Base-by-base conservation (phyloP, 2,888 invertebrate species). In the Matsumyia berberina region DNA sequence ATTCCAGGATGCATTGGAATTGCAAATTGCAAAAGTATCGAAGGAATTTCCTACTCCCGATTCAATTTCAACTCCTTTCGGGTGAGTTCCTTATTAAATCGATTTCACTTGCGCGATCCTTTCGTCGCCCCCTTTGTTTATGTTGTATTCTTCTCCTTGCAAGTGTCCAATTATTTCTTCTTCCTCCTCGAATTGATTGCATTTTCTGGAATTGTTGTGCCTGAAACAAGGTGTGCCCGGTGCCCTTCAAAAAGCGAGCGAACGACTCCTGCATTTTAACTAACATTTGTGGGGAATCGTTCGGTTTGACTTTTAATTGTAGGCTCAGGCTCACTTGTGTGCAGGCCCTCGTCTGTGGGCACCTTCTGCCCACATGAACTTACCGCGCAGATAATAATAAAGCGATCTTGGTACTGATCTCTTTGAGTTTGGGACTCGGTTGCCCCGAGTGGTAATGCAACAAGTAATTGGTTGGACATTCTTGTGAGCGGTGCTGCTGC, bases 1-100 rank as follows among this genome's bases (percentile, higher is more conserved):
- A 80, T 69, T 69, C 67, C 74, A 69, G 67, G 80, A 73, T 74
- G 80, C 80, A 80, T 80, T 69, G 80, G 74, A 80, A 80, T 80
- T 80, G 80, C 80, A 80, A 80, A 80, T 80, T 69, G 51, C 79
- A 72, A 78, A 77, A 72, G 39, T 78, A 73, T 73, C 66, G 51
- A 66, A 80, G 19, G 79, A 80, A 80, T 80, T 73, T 67, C 35
- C 64, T 44, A 42, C 29, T 42, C 31, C 46, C 39, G 17, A 73
- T 58, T 79, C 66, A 60, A 80, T 74, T 74, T 67, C 15, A 74
- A 49, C 44, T 46, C 35, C 58, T 58, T 73, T 67, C 46, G 37
- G 78, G 8, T 73, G 79, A 60, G 53, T 74, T 74, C 29, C 44
- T 44, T 73, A 60, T 74, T 74, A 67, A 74, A 80, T 80, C 67